Evolutionary conservation across 1,140 invertebrate genomes (phyloP), one percentile per base, ranked within the genome.

Genomic region (Atta cephalotes): DNA sequence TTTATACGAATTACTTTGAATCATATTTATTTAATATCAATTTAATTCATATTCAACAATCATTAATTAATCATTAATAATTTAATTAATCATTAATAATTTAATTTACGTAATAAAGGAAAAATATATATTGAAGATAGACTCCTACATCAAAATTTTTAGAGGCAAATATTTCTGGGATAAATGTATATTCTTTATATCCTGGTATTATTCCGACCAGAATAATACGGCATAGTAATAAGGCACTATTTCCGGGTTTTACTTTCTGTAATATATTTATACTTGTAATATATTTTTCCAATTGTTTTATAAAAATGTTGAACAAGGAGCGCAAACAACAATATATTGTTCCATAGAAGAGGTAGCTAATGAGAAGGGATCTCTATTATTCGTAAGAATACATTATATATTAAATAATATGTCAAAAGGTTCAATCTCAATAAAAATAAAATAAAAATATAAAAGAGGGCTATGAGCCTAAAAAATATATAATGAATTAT

Each of bases 261-360:
- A 93, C 96, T 77, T 2, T 12, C 12, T 51, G 49, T n/a, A n/a
- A n/a, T n/a, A n/a, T n/a, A n/a, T n/a, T n/a, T n/a, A n/a, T n/a
- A n/a, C n/a, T 35, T 77, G 16, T 45, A 45, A 45, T 45, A 45
- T 45, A n/a, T 21, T 80, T 71, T 94, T 77, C 3, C 65, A 86
- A 14, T 0, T 95, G 0, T 58, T 93, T 0, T 45, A 0, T 93
- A 98, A 97, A 93, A 96, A 95, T 12, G 95, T 96, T 0, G 95
- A 96, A 87, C 96, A 97, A 89, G 98, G 98, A 0, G 97, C 97
- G 5, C 98, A 98, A 93, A 98, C 98, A 0, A 97, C 97, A 3
- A 95, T 99, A 62, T 96, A 98, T 91, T 98, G 98, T 92, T 96
- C 97, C 4, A 93, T 98, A 1, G 97, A 97, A 88, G 95, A 96